These are phyloP conservation scores for Syrrhaptes paradoxus DNA, from an alignment of 2,113 vertebrate genomes.

Conservation along the genomic window DNA sequence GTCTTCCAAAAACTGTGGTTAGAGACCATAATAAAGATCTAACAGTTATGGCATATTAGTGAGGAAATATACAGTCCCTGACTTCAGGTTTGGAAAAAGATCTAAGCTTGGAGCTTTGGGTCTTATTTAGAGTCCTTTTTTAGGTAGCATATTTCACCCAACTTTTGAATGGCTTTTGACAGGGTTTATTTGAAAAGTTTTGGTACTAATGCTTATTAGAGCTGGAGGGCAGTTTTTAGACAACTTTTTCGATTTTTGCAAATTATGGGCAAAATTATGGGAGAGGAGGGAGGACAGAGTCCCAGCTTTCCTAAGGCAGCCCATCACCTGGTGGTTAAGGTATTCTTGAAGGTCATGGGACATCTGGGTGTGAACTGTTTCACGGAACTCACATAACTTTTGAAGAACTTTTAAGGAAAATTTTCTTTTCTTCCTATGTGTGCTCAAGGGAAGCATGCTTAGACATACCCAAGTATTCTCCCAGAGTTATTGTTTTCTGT, in stretches of 20 bases:
- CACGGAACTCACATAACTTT: not conserved
- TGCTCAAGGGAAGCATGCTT: not conserved
- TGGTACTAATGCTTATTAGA: not conserved
- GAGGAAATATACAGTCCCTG: not conserved
- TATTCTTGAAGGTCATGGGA: not conserved
- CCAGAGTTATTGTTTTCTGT: not conserved
- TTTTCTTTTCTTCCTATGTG: not conserved
- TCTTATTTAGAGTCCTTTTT: not conserved
- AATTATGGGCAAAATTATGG: not conserved
- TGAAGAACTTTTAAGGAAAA: not conserved
- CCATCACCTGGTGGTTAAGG: not conserved
- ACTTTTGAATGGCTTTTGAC: not conserved
- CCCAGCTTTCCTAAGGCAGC: not conserved
- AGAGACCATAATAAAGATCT: constrained; percentile 4
- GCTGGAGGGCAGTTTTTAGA: not conserved
- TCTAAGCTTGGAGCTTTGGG: not conserved
- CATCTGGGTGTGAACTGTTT: fast-evolving
- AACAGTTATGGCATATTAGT: not conserved
- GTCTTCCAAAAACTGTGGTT: constrained; percentile 57
- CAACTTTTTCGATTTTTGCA: not conserved
- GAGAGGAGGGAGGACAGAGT: not conserved
- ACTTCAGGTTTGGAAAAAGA: constrained; percentile 27
- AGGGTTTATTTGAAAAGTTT: not conserved
- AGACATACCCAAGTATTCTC: not conserved
- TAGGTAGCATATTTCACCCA: not conserved